These are phyloP conservation scores for Holacanthus passer DNA, from an alignment of 2,113 vertebrate species.

Conservation along the genomic window DNA sequence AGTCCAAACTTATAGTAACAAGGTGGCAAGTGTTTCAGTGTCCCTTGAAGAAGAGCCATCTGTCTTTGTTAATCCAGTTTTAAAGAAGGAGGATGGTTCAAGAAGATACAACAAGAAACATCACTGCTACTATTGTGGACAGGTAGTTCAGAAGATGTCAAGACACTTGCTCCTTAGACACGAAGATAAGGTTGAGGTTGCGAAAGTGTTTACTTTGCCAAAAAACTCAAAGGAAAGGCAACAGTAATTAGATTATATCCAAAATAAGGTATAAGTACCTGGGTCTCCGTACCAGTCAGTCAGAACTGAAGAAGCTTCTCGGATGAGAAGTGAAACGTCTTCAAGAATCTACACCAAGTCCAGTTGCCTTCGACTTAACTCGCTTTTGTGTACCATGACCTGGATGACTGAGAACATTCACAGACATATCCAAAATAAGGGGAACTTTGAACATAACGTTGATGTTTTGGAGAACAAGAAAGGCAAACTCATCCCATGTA, in stretches of 20 bases:
- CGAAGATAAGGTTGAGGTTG: not conserved
- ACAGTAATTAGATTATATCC: constrained; percentile 1
- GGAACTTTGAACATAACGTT: constrained; percentile 12
- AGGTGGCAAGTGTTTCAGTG: too few relatives aligned
- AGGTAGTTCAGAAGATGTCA: constrained; percentile 15
- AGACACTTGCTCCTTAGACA: constrained; percentile 13
- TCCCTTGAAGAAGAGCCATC: too few relatives aligned
- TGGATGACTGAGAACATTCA: not conserved
- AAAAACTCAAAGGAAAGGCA: constrained; percentile 20
- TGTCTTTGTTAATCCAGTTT: too few relatives aligned
- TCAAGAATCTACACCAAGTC: too few relatives aligned
- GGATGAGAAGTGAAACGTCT: too few relatives aligned
- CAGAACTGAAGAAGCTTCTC: too few relatives aligned
- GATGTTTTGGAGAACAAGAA: not conserved
- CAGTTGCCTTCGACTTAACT: too few relatives aligned
- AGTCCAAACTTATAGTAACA: too few relatives aligned
- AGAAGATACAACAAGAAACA: constrained; percentile 26
- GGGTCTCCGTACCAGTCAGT: too few relatives aligned
- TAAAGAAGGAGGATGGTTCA: not conserved
- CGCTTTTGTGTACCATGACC: too few relatives aligned
- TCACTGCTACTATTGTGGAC: constrained; percentile 8
- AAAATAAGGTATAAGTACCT: constrained; percentile 36
- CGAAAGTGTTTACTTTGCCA: too few relatives aligned
- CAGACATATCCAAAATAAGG: constrained; percentile 23
- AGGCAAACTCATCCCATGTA: not conserved